Percentiles rank a stretch among this genome's conserved stretches.
These are phyloP conservation scores for Forficula auricularia DNA, from an alignment of 1,140 invertebrate species.

Conservation along the genomic window DNA sequence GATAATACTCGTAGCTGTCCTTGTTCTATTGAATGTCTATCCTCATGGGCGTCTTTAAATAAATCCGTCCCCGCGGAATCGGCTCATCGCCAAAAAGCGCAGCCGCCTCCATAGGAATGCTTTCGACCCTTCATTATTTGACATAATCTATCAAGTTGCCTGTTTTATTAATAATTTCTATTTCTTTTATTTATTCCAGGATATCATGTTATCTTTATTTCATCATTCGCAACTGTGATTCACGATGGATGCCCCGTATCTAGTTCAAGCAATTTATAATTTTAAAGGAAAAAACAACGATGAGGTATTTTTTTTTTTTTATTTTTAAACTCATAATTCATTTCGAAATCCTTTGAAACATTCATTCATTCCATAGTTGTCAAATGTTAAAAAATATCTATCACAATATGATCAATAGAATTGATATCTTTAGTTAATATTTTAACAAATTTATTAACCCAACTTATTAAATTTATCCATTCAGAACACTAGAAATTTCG, in stretches of 20 bases:
- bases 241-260: slow-evolving; percentile 7
- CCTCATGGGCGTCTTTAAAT: no score
- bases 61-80: no score
- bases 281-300: slow-evolving; percentile 95
- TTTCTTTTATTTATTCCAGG: no score
- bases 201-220: no score
- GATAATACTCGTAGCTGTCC: no score
- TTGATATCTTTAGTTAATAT: not conserved
- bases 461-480: not conserved
- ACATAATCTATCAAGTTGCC: no score
- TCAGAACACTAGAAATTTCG: not conserved
- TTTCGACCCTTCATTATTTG: no score
- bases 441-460: not conserved
- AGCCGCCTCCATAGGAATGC: no score
- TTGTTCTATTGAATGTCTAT: no score
- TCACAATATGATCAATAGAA: not conserved
- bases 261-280: slow-evolving; percentile 77
- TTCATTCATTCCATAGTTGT: not conserved
- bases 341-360: not conserved
- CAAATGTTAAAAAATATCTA: not conserved
- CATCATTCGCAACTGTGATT: not conserved
- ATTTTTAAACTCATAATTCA: not conserved
- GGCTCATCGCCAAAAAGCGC: no score
- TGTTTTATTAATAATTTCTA: no score
- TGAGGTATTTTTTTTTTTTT: slow-evolving; percentile 43